Evolutionary conservation across 2,888 invertebrate genomes (phyloP).

Genomic region (Blastobasis adustella): DNA sequence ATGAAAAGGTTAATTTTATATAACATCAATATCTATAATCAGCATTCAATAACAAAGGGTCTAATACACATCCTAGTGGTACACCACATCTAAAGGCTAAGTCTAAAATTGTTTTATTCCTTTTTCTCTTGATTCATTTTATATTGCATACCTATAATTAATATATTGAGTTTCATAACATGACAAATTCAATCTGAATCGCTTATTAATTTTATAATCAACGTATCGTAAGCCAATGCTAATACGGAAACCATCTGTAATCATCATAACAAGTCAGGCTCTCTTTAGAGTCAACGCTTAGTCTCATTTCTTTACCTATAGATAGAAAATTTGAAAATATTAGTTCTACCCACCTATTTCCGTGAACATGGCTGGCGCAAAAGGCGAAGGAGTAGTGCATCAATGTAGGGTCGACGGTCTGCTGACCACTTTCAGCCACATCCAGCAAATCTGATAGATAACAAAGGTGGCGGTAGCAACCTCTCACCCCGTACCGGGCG

Average conservation of each 20-base stretch:
- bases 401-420: slow-evolving; percentile 98
- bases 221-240: too few relatives aligned
- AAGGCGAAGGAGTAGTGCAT: slow-evolving; percentile 99
- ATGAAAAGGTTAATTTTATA: not conserved
- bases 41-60: slow-evolving; percentile 25
- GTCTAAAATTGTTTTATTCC: too few relatives aligned
- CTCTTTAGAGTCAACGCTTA: not conserved
- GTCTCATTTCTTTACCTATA: too few relatives aligned
- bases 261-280: not conserved
- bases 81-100: slow-evolving; percentile 33
- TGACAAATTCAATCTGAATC: too few relatives aligned
- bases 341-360: slow-evolving; percentile 89
- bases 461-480: slow-evolving; percentile 96
- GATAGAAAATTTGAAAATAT: not conserved
- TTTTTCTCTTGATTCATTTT: too few relatives aligned
- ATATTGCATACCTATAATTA: too few relatives aligned
- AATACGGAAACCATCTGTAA: too few relatives aligned
- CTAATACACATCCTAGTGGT: slow-evolving; percentile 30
- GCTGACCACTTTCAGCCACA: slow-evolving; percentile 90
- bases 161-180: too few relatives aligned
- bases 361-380: slow-evolving; percentile 99
- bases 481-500: slow-evolving; percentile 96
- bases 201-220: too few relatives aligned
- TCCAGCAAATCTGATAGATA: slow-evolving; percentile 96
- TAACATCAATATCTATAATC: slow-evolving; percentile 11